Base-by-base conservation (phyloP, 2,797 vertebrate genomes). In the Oreochromis mossambicus region DNA sequence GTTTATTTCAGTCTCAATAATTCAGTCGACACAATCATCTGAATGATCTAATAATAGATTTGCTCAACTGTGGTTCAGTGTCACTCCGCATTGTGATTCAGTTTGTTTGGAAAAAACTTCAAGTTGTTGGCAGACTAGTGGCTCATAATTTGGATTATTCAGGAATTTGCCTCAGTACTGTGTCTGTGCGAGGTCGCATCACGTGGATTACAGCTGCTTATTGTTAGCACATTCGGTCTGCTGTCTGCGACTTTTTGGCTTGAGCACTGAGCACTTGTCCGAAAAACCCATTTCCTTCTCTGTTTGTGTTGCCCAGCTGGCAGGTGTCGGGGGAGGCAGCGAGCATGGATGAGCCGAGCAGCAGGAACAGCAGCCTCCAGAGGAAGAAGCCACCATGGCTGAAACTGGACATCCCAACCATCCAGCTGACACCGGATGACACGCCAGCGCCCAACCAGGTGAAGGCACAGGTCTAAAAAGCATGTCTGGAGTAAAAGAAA, bases 301-400 rank as follows among this genome's bases (percentile, higher is more conserved):
- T 81, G 29, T 50, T 73, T 77, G 81, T 88, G 61, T 81, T 78
- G 9, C 90, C 43, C 91, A 92, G 89, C 92, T 97, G 97, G 95
- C 93, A 95, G 94, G 92, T 29, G 80, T 89, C 92, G 88, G 58
- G 80, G 83, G 79, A 80, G 82, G 51, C 51, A 4, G 86, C 80
- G 92, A 96, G 84, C 50, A 99, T 99, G 98, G 96, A 95, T 26
- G 97, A 98, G 91, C 89, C 14, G 1, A 95, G 97, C 91, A 97
- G 97, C 94, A 96, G 96, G 0, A 92, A 41, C 92, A 98, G 96
- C 95, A 98, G 97, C 89, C 96, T 98, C 85, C 98, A 98, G 95
- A 95, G 96, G 84, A 99, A 98, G 92, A 99, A 99, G 92, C 98
- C 98, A 0, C 97, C 98, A 36, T 98, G 98, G 98, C 95, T 98